phyloP scores from a whole-genome alignment of 2,113 vertebrate genomes.

The Etheostoma cragini region DNA sequence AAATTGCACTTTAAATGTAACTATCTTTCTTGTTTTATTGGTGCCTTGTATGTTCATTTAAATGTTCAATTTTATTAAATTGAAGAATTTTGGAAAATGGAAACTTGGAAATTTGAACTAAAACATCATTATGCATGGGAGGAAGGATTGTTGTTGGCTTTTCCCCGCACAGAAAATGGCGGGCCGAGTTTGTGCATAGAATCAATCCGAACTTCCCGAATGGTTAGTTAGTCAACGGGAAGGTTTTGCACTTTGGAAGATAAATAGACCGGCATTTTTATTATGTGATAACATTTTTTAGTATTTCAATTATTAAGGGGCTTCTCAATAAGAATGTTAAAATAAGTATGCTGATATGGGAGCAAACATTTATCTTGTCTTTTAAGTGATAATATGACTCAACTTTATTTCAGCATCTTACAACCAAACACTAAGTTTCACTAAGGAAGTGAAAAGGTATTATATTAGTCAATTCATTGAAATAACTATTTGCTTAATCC shows the following conservation, averaged over 20 bases:
- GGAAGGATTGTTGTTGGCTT: neutral
- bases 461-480: constrained; percentile 23
- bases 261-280: constrained; percentile 15
- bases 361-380: constrained; percentile 4
- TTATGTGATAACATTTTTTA: constrained; percentile 15
- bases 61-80: too few species aligned
- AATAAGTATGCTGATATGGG: neutral
- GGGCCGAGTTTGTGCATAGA: neutral
- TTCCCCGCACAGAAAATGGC: neutral
- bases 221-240: constrained; percentile 20
- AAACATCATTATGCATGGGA: neutral
- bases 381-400: neutral
- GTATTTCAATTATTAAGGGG: constrained; percentile 14
- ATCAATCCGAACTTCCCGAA: neutral
- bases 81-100: too few species aligned
- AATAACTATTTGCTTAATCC: constrained; percentile 10
- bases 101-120: neutral
- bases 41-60: too few species aligned
- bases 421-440: neutral
- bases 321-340: constrained; percentile 16
- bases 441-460: neutral
- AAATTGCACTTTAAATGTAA: too few species aligned
- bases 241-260: constrained; percentile 27
- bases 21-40: too few species aligned
- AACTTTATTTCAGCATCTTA: neutral